Percentiles rank a stretch among this genome's conserved stretches.
These are phyloP conservation scores for Galeruca laticollis DNA, from an alignment of 2,888 invertebrate species.

Conservation along the genomic window DNA sequence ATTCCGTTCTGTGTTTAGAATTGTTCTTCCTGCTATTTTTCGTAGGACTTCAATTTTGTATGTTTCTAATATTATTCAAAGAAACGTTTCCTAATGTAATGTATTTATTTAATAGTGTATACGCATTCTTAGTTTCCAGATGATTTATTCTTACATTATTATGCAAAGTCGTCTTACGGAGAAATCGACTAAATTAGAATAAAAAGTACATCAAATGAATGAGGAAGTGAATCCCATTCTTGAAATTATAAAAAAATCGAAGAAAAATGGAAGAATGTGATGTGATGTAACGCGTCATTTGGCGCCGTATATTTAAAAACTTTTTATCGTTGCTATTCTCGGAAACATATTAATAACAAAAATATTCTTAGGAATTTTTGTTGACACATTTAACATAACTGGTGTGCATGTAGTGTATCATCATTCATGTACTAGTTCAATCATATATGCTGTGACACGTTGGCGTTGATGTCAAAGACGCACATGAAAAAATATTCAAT, in stretches of 20 bases:
- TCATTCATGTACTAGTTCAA: conserved; percentile 3
- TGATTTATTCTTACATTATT: conserved; percentile 4
- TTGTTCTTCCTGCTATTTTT: no score
- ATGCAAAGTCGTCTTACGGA: neutral
- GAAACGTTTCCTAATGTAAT: neutral
- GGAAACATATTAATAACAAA: conserved; percentile 41
- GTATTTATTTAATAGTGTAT: no score
- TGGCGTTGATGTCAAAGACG: neutral
- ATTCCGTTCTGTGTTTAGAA: neutral
- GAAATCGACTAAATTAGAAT: conserved; percentile 3
- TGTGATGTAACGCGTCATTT: conserved; percentile 6
- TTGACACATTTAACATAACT: conserved; percentile 37
- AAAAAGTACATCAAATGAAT: conserved; percentile 12
- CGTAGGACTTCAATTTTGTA: neutral
- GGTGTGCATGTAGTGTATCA: conserved; percentile 16
- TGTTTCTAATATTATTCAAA: neutral
- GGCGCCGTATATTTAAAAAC: conserved; percentile 31
- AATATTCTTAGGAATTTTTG: conserved; percentile 42
- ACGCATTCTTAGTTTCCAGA: no score
- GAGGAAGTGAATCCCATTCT: conserved; percentile 9
- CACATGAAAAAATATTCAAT: no score
- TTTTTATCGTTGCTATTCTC: conserved; percentile 38
- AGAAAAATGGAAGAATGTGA: conserved; percentile 4
- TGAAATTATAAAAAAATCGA: conserved; percentile 6
- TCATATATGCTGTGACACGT: neutral